These are phyloP conservation scores for Caenorhabditis latens DNA, from an alignment of 1,140 invertebrate genomes.

Conservation along the genomic window DNA sequence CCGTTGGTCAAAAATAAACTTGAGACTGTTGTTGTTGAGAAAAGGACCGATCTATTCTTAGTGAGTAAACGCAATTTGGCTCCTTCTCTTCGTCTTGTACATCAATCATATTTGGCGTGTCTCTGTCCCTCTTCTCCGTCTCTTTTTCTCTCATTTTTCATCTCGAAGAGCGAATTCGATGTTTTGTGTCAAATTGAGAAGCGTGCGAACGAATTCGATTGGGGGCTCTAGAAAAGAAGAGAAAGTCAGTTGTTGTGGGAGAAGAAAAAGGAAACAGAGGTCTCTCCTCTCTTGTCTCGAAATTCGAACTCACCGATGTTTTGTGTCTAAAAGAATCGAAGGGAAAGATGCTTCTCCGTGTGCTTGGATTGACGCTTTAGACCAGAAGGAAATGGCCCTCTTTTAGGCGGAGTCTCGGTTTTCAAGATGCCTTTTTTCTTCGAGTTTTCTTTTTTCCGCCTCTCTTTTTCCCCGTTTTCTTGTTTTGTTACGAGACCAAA, in stretches of 20 bases:
- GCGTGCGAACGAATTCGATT: slow-evolving; percentile 55
- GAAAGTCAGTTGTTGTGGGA: neutral
- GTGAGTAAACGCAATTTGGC: slow-evolving; percentile 52
- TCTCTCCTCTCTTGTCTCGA: neutral
- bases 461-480: neutral
- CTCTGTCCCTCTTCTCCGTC: neutral
- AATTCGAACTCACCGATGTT: slow-evolving; percentile 25
- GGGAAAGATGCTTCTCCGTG: neutral
- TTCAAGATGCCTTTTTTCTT: slow-evolving; percentile 39
- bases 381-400: slow-evolving; percentile 8
- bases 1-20: neutral
- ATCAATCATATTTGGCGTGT: slow-evolving; percentile 49
- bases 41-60: slow-evolving; percentile 40
- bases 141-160: neutral
- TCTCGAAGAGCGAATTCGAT: neutral
- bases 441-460: neutral
- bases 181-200: slow-evolving; percentile 56
- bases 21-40: neutral
- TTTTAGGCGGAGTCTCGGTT: slow-evolving; percentile 7
- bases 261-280: neutral
- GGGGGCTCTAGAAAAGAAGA: slow-evolving; percentile 8
- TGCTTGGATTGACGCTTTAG: slow-evolving; percentile 2
- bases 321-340: neutral
- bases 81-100: neutral
- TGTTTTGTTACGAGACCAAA: neutral